Conservation (phyloP, 2,113 vertebrate species). For the Eulacestoma nigropectus region DNA sequence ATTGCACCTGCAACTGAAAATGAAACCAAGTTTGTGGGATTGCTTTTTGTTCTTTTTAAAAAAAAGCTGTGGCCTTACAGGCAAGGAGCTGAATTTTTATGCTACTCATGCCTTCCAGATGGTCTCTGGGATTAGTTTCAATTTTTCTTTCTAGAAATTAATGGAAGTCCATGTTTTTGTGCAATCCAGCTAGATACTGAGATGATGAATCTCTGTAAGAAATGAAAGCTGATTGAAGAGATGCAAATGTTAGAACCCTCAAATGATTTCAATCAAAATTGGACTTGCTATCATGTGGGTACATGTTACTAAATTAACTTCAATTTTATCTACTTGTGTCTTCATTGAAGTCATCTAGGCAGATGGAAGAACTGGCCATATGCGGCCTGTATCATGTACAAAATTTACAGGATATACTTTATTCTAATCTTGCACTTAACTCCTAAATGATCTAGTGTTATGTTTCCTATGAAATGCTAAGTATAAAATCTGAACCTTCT, state of each 20-base stretch:
- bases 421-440: slow-evolving; percentile 12
- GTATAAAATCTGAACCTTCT: background rate
- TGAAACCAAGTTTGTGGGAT: background rate
- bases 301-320: slow-evolving; percentile 60
- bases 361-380: slow-evolving; percentile 62
- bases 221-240: slow-evolving; percentile 57
- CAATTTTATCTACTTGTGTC: slow-evolving; percentile 39
- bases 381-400: slow-evolving; percentile 4
- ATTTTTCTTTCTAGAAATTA: slow-evolving; percentile 24
- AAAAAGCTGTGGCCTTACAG: background rate
- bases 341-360: slow-evolving; percentile 35
- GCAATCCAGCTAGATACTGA: slow-evolving; percentile 5
- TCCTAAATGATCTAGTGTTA: background rate
- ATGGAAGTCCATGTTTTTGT: slow-evolving; percentile 22
- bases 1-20: background rate
- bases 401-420: slow-evolving; percentile 9
- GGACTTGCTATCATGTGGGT: slow-evolving; percentile 42
- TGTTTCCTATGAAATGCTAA: background rate
- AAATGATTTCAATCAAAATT: slow-evolving; percentile 61
- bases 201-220: slow-evolving; percentile 12
- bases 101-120: slow-evolving; percentile 9
- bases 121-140: slow-evolving; percentile 28
- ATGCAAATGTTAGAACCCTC: slow-evolving; percentile 50
- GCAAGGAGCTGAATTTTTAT: slow-evolving; percentile 6
- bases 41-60: background rate